Base-by-base conservation (phyloP, 1,140 invertebrate genomes). In the Drosophila ananassae region DNA sequence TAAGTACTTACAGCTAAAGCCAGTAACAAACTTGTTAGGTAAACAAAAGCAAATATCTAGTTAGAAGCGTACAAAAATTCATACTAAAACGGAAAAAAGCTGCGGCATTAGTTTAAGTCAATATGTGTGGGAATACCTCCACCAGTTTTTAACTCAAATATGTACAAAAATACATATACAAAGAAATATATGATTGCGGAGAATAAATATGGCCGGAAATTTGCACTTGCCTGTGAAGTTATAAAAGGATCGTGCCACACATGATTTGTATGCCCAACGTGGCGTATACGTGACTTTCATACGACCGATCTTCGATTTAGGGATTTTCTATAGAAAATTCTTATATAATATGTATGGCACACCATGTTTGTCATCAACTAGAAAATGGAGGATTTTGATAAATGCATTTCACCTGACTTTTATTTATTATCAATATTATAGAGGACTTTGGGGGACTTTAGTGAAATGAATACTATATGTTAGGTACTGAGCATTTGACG, bases 211-310 rank as follows among this genome's bases (percentile, higher is more conserved):
- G 57, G 24, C 54, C 59, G 63, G 46, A 73, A 69, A 85, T 83
- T 79, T 77, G 32, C 63, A 60, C 59, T 44, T 32, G 54, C 10
- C 57, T 62, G 73, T 56, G 61, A 73, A 62, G 9, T 61, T 48
- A 51, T 39, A 41, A 78, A 61, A 68, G 63, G 61, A 67, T 75
- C 53, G 71, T 54, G 69, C 32, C 32, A 3, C 24, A 17, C 37
- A n/a, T 3, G 24, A 3, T 69, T 50, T 57, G 64, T 47, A 57
- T 75, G 71, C 54, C 58, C 47, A 37, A 76, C 59, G 53, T 46
- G 63, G 54, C 63, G 77, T 80, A 71, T 79, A 79, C 77, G 77
- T 79, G 76, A 79, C 46, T 39, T 78, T 55, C 60, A 78, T 73
- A 47, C 60, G 56, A 28, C 52, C 30, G 22, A 34, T 69, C n/a